Evolutionary conservation across 2,888 invertebrate genomes (phyloP), one percentile per base, ranked within the genome.

Genomic region (Acanthopleura granulata): DNA sequence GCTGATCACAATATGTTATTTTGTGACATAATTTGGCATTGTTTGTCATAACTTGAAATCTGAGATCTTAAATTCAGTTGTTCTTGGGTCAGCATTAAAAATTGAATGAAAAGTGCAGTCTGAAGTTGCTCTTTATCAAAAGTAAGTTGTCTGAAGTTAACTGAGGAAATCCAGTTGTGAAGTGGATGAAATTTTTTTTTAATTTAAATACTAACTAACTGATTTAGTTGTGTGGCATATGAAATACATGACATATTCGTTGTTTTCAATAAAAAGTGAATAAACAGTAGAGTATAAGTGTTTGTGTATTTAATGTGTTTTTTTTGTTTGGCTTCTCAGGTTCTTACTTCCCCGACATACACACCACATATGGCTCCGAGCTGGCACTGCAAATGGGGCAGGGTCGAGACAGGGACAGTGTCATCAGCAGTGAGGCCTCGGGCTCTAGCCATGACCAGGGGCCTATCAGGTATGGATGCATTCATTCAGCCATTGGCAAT

Each of bases 401-500:
- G 18, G 79, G 75, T 27, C 62, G 77, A 49, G 85, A 84, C 14
- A 80, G 81, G 0, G 85, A 86, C 62, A 86, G 85, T 73, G 76
- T 84, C 16, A 73, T 86, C 62, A 84, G 85, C 76, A 87, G 86
- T 80, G 85, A 86, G 71, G 71, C 81, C 16, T 87, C 85, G 27
- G 77, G 77, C 49, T 84, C 76, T 79, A 86, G 85, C 77, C 80
- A 77, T 18, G 83, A 83, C 15, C 75, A 78, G n/a, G 57, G 57
- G 22, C 57, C 57, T 22, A 12, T 57, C 57, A 57, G 57, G 57
- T 57, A 57, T 57, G 22, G 6, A 57, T 12, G 12, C 6, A 57
- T 57, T 57, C 57, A 57, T 4, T 40, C 40, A 9, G 40, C 4
- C 40, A 40, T 40, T 40, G 40, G 9, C 4, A 40, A 40, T 40